phyloP scores from a whole-genome alignment of 2,113 vertebrate species.

The Fulica atra region DNA sequence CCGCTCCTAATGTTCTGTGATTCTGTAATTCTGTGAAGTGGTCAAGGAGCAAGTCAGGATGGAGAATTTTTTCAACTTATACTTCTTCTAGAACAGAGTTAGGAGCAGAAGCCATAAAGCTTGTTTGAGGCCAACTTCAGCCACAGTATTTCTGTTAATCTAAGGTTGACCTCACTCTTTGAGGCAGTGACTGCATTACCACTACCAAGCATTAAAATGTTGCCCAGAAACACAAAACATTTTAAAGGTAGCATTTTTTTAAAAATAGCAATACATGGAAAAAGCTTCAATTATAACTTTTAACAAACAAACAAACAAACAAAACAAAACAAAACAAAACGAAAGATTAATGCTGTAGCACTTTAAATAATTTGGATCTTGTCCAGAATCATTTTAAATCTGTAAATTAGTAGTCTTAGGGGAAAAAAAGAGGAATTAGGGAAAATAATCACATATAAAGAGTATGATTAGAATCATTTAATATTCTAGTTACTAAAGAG shows the following conservation, averaged over 20 bases:
- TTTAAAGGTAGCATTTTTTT: neutral
- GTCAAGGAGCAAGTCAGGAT: neutral
- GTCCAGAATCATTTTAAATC: neutral
- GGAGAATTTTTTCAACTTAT: neutral
- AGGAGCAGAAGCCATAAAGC: neutral
- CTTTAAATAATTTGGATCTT: neutral
- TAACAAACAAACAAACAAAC: neutral
- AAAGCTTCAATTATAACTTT: neutral
- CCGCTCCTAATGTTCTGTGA: too few relatives aligned
- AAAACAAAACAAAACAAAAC: too few relatives aligned
- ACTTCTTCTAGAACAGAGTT: neutral
- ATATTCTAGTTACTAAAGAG: conserved; percentile 43
- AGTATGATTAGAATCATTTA: conserved; percentile 21
- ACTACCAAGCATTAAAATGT: neutral
- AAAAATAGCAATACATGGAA: neutral
- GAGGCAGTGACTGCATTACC: neutral
- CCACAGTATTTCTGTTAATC: neutral
- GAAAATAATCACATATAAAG: conserved; percentile 29
- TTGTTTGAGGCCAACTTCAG: neutral
- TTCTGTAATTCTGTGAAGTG: too few relatives aligned
- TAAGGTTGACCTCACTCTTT: neutral
- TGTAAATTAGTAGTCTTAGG: neutral
- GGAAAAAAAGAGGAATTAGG: neutral
- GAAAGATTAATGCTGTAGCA: neutral
- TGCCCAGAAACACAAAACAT: neutral